These are phyloP conservation scores for Okapia johnstoni DNA, from an alignment of 2,113 vertebrate genomes.

Conservation along the genomic window DNA sequence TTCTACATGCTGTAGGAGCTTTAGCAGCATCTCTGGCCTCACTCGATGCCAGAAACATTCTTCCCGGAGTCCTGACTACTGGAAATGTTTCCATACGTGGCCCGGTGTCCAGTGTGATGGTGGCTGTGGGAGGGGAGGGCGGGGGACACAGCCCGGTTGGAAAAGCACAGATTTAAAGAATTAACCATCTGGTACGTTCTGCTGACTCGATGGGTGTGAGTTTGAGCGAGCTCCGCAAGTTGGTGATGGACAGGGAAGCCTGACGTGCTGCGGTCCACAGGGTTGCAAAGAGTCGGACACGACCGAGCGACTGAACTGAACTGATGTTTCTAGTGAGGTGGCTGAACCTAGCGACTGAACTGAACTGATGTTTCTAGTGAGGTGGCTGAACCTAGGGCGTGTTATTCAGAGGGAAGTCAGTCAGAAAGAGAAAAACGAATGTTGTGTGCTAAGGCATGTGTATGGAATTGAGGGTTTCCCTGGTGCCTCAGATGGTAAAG, in stretches of 20 bases:
- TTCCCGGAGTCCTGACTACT: background rate
- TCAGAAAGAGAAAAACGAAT: background rate
- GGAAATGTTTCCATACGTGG: background rate
- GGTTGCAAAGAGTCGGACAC: fast-evolving
- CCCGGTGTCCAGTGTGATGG: fast-evolving
- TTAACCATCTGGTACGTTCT: background rate
- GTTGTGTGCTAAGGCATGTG: background rate
- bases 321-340: background rate
- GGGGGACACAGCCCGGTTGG: fast-evolving
- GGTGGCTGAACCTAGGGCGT: background rate
- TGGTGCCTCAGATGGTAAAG: background rate
- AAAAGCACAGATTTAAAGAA: background rate
- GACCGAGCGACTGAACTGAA: background rate
- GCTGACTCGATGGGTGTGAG: background rate
- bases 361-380: background rate
- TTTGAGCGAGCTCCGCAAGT: fast-evolving
- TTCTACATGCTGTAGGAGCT: fast-evolving
- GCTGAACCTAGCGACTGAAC: background rate
- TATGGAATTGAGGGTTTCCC: background rate
- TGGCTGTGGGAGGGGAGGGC: background rate
- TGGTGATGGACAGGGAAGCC: background rate
- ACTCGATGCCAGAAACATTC: too few species aligned
- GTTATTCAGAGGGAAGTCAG: background rate
- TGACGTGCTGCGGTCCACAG: fast-evolving
- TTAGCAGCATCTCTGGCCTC: background rate